These are phyloP conservation scores for Astreopora myriophthalma DNA, from an alignment of 64 coral and sea anemone genomes.

Conservation along the genomic window DNA sequence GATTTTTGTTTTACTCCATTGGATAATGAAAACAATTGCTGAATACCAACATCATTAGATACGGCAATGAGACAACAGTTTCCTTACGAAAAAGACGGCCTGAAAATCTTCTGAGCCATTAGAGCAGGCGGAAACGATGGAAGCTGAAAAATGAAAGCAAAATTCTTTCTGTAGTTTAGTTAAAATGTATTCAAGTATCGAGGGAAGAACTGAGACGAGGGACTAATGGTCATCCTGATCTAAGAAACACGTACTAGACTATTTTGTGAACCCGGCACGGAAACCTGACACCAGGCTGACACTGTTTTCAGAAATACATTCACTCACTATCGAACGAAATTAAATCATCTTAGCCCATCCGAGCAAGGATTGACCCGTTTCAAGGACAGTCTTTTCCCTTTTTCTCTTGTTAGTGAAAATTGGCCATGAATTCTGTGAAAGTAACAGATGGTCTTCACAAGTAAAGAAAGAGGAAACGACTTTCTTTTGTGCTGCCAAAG, in stretches of 20 bases:
- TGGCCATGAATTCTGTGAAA: slow-evolving; percentile 29
- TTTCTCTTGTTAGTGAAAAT: neutral
- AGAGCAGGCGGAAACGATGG: neutral
- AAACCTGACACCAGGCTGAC: neutral
- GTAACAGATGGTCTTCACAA: slow-evolving; percentile 19
- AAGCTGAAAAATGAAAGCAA: neutral
- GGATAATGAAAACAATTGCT: neutral
- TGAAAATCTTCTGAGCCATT: neutral
- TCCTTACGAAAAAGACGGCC: neutral
- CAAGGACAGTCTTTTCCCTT: neutral
- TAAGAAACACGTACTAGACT: neutral
- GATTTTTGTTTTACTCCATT: neutral
- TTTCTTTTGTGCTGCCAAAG: slow-evolving; percentile 16
- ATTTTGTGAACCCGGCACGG: neutral
- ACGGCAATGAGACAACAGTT: too few relatives aligned
- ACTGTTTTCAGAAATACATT: neutral
- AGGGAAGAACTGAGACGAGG: too few relatives aligned
- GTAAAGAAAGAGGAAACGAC: neutral
- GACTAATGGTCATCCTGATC: neutral
- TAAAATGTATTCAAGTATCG: too few relatives aligned
- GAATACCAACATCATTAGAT: neutral
- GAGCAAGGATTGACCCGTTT: neutral
- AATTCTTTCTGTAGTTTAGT: neutral
- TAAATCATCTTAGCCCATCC: neutral
- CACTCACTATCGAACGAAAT: neutral